phyloP scores from a whole-genome alignment of 2,888 invertebrate genomes.

The Leucozona laternaria region DNA sequence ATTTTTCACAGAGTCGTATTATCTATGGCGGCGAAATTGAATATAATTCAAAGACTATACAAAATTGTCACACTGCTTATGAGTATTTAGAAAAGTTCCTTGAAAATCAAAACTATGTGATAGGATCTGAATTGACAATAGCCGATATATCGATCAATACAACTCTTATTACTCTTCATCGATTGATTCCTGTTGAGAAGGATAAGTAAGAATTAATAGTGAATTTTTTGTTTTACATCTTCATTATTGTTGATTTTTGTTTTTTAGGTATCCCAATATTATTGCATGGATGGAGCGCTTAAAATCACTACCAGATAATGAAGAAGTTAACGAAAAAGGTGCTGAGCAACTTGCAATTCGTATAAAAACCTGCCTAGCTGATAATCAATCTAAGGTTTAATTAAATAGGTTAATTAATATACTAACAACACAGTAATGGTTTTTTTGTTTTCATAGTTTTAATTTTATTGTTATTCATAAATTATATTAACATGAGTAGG shows the following conservation, averaged over 20 bases:
- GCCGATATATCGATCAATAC: conserved; percentile 85
- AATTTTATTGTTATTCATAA: too few relatives aligned
- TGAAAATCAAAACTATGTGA: conserved; percentile 79
- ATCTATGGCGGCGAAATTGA: conserved; percentile 80
- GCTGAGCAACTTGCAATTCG: conserved; percentile 79
- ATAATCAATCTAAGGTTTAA: conserved; percentile 76
- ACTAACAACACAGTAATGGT: neutral
- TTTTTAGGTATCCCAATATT: conserved; percentile 78
- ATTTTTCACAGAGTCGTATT: conserved; percentile 79
- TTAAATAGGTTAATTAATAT: neutral
- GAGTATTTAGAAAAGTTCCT: conserved; percentile 82
- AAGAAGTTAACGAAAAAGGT: conserved; percentile 80
- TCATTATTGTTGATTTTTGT: neutral
- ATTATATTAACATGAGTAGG: too few relatives aligned
- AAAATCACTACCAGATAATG: conserved; percentile 79
- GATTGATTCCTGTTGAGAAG: conserved; percentile 81
- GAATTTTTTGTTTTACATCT: neutral
- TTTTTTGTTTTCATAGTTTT: neutral
- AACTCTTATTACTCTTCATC: conserved; percentile 81
- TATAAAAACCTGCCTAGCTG: conserved; percentile 78
- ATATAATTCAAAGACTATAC: conserved; percentile 79
- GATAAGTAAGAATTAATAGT: conserved; percentile 64
- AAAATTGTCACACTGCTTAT: conserved; percentile 80
- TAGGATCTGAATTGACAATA: conserved; percentile 79
- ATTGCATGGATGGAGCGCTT: conserved; percentile 80